These are phyloP conservation scores for Equus przewalskii DNA, from an alignment of 2,113 vertebrate species.

Conservation along the genomic window DNA sequence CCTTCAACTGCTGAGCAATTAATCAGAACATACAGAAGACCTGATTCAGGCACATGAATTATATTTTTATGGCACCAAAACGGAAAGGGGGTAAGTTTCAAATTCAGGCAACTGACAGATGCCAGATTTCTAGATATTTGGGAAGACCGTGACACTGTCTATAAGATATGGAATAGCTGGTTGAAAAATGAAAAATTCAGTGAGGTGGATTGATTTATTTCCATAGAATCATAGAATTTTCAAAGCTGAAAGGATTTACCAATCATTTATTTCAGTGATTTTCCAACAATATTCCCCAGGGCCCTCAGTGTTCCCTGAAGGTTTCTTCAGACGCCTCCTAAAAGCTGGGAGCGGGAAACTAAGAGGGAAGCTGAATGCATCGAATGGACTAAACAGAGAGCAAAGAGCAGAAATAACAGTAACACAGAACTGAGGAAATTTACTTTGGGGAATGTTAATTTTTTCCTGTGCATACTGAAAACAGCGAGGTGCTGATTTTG, in stretches of 20 bases:
- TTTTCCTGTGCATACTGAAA: background rate
- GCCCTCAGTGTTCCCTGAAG: background rate
- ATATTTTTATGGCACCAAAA: conserved; percentile 41
- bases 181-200: conserved; percentile 12
- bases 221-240: background rate
- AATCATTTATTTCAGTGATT: background rate
- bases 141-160: background rate
- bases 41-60: background rate
- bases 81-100: background rate
- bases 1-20: background rate
- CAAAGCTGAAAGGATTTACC: background rate
- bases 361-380: background rate
- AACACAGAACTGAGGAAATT: background rate
- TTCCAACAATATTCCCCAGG: background rate
- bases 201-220: background rate
- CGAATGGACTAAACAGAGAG: background rate
- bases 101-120: background rate
- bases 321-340: background rate
- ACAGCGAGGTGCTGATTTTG: background rate
- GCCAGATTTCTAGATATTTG: background rate
- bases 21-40: background rate
- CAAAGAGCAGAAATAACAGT: conserved; percentile 31
- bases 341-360: background rate
- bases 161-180: background rate
- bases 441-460: background rate